Percentiles rank a stretch among this genome's conserved stretches.
Conservation (phyloP, 2,888 invertebrate species). For the Lamellibrachia satsuma region DNA sequence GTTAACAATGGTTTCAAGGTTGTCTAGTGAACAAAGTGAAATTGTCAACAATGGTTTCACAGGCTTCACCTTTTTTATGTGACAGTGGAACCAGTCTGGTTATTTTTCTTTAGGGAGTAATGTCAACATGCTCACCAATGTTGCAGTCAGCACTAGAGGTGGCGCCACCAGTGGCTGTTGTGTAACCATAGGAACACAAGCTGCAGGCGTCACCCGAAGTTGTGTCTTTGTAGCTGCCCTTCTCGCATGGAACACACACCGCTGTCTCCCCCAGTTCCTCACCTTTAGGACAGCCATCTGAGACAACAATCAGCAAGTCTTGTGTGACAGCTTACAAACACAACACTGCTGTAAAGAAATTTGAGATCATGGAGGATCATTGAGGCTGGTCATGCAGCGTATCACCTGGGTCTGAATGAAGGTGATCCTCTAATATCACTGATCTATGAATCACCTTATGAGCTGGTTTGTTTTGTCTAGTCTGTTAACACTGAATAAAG, state of each 20-base stretch:
- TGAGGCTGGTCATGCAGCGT: too few species aligned
- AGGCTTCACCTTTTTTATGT: not conserved
- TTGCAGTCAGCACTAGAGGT: slow-evolving; percentile 68
- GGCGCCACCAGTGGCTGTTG: slow-evolving; percentile 83
- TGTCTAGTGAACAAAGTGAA: not conserved
- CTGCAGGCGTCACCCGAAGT: slow-evolving; percentile 86
- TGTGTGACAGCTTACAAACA: not conserved
- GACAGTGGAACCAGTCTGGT: not conserved
- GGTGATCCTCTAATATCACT: too few species aligned
- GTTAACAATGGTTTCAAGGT: too few species aligned
- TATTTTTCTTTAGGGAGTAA: not conserved
- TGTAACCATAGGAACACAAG: slow-evolving; percentile 90
- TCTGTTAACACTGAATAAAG: too few species aligned
- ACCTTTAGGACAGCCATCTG: slow-evolving; percentile 50
- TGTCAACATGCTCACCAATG: slow-evolving; percentile 41
- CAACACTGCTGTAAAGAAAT: too few species aligned
- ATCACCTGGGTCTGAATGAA: too few species aligned
- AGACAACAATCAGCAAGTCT: not conserved
- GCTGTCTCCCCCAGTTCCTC: slow-evolving; percentile 63
- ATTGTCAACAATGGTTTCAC: not conserved
- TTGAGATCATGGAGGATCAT: too few species aligned
- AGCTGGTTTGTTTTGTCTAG: too few species aligned
- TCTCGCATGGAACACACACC: slow-evolving; percentile 85
- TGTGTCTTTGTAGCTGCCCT: slow-evolving; percentile 93
- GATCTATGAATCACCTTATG: too few species aligned